These are phyloP conservation scores for Rugalucina vietnamica DNA, from an alignment of 2,888 invertebrate genomes.

Conservation along the genomic window DNA sequence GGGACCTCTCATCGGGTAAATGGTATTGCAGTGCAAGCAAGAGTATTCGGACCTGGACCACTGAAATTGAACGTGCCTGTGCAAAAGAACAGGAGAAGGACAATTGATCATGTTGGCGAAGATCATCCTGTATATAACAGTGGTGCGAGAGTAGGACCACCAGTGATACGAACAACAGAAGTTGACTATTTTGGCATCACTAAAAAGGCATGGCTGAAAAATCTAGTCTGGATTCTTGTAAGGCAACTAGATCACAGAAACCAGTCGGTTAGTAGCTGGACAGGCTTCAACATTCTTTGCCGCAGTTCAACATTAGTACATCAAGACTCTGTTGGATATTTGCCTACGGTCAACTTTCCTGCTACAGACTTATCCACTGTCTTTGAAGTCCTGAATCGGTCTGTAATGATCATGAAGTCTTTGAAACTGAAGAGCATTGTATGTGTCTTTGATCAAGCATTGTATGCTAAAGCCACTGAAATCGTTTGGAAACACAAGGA, in stretches of 20 bases:
- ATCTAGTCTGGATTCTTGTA: neutral
- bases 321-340: too few relatives aligned
- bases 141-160: neutral
- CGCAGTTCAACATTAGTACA: too few relatives aligned
- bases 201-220: neutral
- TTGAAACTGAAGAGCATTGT: too few relatives aligned
- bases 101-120: neutral
- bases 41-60: neutral
- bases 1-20: neutral
- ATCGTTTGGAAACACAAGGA: neutral
- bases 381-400: too few relatives aligned
- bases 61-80: neutral
- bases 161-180: neutral
- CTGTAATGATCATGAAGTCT: too few relatives aligned
- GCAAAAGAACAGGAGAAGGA: neutral
- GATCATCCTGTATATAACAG: neutral
- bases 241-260: too few relatives aligned
- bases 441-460: neutral
- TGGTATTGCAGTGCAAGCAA: neutral
- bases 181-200: neutral
- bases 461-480: neutral
- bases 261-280: too few relatives aligned
- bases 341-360: too few relatives aligned
- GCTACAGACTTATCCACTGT: neutral
- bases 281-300: too few relatives aligned